Evolutionary conservation across 2,888 invertebrate genomes (phyloP).

Genomic region (Boloria selene): DNA sequence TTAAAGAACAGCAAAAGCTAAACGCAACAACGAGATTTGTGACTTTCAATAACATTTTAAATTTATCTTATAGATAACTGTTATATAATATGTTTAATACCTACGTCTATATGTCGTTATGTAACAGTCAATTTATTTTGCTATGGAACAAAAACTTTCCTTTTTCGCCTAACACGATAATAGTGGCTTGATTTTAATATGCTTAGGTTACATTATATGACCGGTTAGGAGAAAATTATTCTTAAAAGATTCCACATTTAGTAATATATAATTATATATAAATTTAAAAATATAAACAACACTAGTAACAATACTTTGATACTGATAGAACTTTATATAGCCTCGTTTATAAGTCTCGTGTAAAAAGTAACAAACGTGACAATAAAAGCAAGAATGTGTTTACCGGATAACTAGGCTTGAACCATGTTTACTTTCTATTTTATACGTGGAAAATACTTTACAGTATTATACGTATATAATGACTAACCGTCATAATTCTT

Average conservation of each 20-base stretch:
- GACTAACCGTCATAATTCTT: slow-evolving; percentile 5
- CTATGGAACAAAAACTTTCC: slow-evolving; percentile 26
- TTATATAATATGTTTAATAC: slow-evolving; percentile 24
- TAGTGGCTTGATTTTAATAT: slow-evolving; percentile 17
- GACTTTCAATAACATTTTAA: slow-evolving; percentile 22
- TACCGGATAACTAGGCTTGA: slow-evolving; percentile 16
- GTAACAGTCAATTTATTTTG: slow-evolving; percentile 15
- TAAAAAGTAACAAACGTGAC: slow-evolving; percentile 9
- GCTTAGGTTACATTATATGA: slow-evolving; percentile 8
- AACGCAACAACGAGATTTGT: slow-evolving; percentile 15
- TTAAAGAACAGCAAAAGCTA: slow-evolving; percentile 17
- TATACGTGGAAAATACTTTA: slow-evolving; percentile 17
- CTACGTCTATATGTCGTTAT: slow-evolving; percentile 17
- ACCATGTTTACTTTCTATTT: slow-evolving; percentile 20
- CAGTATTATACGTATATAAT: slow-evolving; percentile 14
- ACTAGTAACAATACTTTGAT: too few relatives aligned
- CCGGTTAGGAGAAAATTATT: too few relatives aligned
- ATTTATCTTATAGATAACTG: neutral
- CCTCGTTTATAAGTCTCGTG: neutral
- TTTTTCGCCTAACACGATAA: slow-evolving; percentile 14
- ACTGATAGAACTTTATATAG: too few relatives aligned
- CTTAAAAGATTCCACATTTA: too few relatives aligned
- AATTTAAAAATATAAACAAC: too few relatives aligned
- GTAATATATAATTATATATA: too few relatives aligned
- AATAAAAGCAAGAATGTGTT: slow-evolving; percentile 13